Conservation (phyloP, 2,113 vertebrate species). For the Nothoprocta pentlandii region DNA sequence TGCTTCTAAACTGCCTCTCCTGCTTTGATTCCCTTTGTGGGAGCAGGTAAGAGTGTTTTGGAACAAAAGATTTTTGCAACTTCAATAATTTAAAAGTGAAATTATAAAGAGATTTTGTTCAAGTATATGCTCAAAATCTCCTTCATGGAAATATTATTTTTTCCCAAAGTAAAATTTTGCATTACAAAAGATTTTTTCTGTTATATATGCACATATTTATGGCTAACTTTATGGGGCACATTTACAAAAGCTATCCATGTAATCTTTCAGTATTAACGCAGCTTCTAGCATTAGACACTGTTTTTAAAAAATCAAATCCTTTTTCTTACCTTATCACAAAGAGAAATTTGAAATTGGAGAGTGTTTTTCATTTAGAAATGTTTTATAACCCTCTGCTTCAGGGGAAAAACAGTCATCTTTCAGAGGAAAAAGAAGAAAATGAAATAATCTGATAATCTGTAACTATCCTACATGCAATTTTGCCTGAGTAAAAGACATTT, state of each 20-base stretch:
- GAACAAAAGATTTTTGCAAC: conserved; percentile 34
- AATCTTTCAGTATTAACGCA: conserved; percentile 53
- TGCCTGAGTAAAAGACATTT: neutral
- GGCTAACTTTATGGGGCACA: conserved; percentile 18
- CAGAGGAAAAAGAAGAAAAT: neutral
- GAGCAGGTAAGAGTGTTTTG: neutral
- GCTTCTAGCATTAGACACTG: neutral
- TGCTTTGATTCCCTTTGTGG: conserved; percentile 40
- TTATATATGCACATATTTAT: conserved; percentile 62
- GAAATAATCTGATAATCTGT: neutral
- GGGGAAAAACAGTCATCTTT: neutral
- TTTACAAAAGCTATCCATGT: conserved; percentile 37
- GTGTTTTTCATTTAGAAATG: neutral
- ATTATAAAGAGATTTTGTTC: neutral
- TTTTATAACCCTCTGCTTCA: neutral
- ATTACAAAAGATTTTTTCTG: conserved; percentile 62
- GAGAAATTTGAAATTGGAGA: neutral
- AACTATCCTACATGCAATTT: neutral
- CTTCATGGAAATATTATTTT: conserved; percentile 1
- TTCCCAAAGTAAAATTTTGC: neutral
- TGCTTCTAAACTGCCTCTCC: neutral
- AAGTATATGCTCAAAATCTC: neutral
- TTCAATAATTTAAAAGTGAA: conserved; percentile 31
- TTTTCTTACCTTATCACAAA: conserved; percentile 2
- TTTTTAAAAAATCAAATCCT: neutral